A percentile compares a stretch with the other conserved stretches of the same genome.
These are phyloP conservation scores for Talpa occidentalis DNA, from an alignment of 2,113 vertebrate genomes.

Conservation along the genomic window DNA sequence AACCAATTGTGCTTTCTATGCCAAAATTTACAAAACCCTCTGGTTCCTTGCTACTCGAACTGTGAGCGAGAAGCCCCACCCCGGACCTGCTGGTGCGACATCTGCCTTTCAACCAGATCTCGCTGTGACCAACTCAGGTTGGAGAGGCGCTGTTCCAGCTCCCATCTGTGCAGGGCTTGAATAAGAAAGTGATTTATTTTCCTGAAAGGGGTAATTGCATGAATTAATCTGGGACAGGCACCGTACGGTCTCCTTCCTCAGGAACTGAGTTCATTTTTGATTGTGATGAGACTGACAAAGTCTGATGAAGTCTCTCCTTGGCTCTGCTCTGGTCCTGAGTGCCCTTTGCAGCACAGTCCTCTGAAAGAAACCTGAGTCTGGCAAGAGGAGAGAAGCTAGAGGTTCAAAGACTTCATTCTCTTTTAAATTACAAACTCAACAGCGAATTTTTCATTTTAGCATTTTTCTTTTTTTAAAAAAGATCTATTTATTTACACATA, in stretches of 20 bases:
- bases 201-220: background rate
- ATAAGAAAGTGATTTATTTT: background rate
- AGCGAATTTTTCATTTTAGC: too few relatives aligned
- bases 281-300: constrained; percentile 76
- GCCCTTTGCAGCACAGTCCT: constrained; percentile 66
- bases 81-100: background rate
- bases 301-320: constrained; percentile 79
- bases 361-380: constrained; percentile 65
- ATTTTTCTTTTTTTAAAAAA: background rate
- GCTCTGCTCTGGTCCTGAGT: constrained; percentile 71
- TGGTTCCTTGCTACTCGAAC: background rate
- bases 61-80: background rate
- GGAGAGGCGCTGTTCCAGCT: background rate
- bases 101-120: background rate
- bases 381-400: background rate
- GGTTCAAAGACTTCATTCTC: constrained; percentile 53
- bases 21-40: background rate
- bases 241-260: constrained; percentile 43
- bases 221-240: background rate
- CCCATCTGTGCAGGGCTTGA: background rate
- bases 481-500: too few relatives aligned
- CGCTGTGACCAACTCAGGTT: background rate
- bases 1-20: background rate
- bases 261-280: constrained; percentile 82
- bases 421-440: constrained; percentile 24